Evolutionary conservation across 2,113 vertebrate species (phyloP).

Genomic region (Reinhardtius hippoglossoides): DNA sequence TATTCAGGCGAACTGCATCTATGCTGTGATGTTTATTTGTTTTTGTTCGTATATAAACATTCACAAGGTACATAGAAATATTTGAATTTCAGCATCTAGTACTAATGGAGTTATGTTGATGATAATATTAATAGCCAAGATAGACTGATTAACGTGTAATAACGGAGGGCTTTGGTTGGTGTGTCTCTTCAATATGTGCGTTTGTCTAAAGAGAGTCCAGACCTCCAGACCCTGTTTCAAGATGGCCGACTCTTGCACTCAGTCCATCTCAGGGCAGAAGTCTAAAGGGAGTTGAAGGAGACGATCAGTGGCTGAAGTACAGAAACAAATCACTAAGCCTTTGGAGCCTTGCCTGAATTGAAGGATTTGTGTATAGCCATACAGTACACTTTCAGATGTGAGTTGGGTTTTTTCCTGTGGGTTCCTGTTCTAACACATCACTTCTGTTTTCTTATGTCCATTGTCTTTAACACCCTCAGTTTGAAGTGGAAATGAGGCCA

Average conservation of each 20-base stretch:
- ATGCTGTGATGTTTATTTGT: constrained; percentile 53
- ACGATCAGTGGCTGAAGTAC: constrained; percentile 20
- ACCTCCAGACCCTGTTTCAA: constrained; percentile 14
- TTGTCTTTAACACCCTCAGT: constrained; percentile 30
- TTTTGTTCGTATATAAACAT: constrained; percentile 12
- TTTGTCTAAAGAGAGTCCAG: constrained; percentile 9
- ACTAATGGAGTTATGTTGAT: constrained; percentile 57
- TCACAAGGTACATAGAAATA: constrained; percentile 68
- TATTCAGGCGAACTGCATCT: constrained; percentile 67
- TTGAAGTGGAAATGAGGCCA: constrained; percentile 38
- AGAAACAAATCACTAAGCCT: constrained; percentile 17
- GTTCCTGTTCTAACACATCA: constrained; percentile 41
- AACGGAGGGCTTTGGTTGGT: constrained; percentile 17
- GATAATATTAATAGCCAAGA: constrained; percentile 21
- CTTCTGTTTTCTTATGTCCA: constrained; percentile 31
- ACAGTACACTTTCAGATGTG: constrained; percentile 35
- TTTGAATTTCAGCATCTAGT: constrained; percentile 51
- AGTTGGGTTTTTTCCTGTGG: constrained; percentile 26
- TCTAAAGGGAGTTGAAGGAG: constrained; percentile 31
- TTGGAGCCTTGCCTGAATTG: constrained; percentile 35
- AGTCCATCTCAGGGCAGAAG: constrained; percentile 40
- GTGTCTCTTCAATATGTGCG: neutral
- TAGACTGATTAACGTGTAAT: constrained; percentile 60
- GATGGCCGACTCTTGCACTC: constrained; percentile 24
- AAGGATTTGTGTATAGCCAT: constrained; percentile 71